Evolutionary conservation across 2,113 vertebrate genomes (phyloP), one percentile per base, ranked within the genome.

Genomic region (Daubentonia madagascariensis): DNA sequence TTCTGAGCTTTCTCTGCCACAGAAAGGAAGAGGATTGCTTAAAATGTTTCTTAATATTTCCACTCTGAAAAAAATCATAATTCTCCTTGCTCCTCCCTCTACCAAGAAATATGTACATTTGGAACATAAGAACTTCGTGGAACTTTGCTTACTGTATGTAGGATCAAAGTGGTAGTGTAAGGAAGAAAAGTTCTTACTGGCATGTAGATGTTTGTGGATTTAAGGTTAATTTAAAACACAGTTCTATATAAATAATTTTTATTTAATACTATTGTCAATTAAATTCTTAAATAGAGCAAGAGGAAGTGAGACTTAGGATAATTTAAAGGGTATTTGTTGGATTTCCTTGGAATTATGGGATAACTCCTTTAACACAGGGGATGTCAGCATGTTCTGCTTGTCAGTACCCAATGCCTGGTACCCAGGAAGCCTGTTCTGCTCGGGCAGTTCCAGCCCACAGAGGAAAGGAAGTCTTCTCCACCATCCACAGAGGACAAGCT

Each of bases 21-120:
- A 98, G 98, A 98, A 98, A 99, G 86, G 96, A 80, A 91, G 22
- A 88, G 45, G 59, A 78, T 70, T 59, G 43, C 48, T 96, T 87
- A 52, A 59, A 43, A 79, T 32, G 40, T 68, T 86, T 75, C 79
- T 59, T 32, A 86, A 45, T 35, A 80, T 67, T 86, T 93, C 43
- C 3, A 61, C 28, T 68, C 61, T 85, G 52, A 61, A 93, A 91
- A 93, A 91, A 67, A 59, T 9, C 37, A 2, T 3, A 73, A 54
- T 68, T 83, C 48, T 93, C 40, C 20, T 70, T 65, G 45, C 23
- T 76, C 35, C n/a, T 65, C 57, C 20, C 43, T 65, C 83, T 28
- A 40, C 63, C 3, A 85, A 84, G 54, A 80, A 92, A 80, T 85
- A 59, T 0, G 2, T 65, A 68, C 48, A 92, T 96, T 76, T 48